Evolutionary conservation across 2,797 vertebrate genomes (phyloP).

Genomic region (Syngnathus rostellatus): DNA sequence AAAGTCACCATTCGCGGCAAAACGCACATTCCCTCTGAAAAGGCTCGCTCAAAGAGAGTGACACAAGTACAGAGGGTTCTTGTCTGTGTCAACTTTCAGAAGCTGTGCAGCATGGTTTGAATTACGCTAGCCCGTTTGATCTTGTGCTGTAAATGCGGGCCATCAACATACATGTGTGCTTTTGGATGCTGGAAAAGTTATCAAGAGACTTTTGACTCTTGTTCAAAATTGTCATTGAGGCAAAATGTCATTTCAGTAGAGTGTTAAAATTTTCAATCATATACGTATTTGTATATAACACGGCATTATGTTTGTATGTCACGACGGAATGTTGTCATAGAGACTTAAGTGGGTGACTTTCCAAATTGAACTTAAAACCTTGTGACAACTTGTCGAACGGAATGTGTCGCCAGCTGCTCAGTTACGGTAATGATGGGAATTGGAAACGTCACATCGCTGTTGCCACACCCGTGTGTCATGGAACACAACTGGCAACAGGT

Average conservation of each 20-base stretch:
- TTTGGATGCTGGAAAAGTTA: not conserved
- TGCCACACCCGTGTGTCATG: not conserved
- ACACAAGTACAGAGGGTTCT: conserved; percentile 5
- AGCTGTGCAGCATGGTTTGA: conserved; percentile 1
- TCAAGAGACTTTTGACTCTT: not conserved
- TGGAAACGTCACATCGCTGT: not conserved
- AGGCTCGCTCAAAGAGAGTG: not conserved
- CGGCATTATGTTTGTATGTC: not conserved
- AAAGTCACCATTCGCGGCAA: conserved; percentile 5
- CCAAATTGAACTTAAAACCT: not conserved
- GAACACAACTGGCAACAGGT: not conserved
- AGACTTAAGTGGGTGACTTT: not conserved
- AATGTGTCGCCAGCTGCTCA: not conserved
- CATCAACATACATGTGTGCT: not conserved
- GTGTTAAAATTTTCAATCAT: too few species aligned
- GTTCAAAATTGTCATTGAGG: not conserved
- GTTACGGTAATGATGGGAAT: not conserved
- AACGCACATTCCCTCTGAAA: conserved; percentile 2
- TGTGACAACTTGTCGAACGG: not conserved
- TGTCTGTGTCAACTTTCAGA: conserved; percentile 1
- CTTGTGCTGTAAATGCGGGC: not conserved
- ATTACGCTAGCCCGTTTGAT: not conserved
- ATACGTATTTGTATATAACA: too few species aligned
- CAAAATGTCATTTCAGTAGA: too few species aligned
- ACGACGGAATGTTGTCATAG: not conserved